These are phyloP conservation scores for Apogon hyalosoma DNA, from an alignment of 2,797 vertebrate species.

Conservation along the genomic window DNA sequence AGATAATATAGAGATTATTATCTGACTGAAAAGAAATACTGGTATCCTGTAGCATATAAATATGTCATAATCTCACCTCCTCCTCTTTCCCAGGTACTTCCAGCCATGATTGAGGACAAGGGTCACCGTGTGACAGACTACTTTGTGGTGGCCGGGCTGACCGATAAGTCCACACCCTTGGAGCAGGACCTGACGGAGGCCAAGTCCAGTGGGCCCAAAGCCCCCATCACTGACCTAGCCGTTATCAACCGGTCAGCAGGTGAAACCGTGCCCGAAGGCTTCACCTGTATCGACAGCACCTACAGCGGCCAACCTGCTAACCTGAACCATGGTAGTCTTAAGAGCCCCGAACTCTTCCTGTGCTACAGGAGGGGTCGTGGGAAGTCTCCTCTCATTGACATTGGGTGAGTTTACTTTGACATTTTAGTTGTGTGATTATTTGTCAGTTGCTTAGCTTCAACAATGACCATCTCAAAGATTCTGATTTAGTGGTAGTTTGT, in stretches of 20 bases:
- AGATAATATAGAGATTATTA: not conserved
- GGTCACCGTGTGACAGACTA: slow-evolving; percentile 97
- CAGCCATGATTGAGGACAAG: slow-evolving; percentile 97
- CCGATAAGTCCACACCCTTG: slow-evolving; percentile 90
- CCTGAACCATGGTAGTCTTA: slow-evolving; percentile 96
- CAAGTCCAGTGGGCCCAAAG: slow-evolving; percentile 92
- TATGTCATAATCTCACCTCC: not conserved
- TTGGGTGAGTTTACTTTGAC: slow-evolving; percentile 88
- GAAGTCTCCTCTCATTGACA: slow-evolving; percentile 93
- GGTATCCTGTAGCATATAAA: not conserved
- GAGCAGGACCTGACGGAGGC: slow-evolving; percentile 95
- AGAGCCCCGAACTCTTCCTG: slow-evolving; percentile 96
- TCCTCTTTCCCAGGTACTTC: slow-evolving; percentile 65
- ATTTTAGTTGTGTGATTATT: not conserved
- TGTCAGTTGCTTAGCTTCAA: not conserved
- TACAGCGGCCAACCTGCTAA: slow-evolving; percentile 94
- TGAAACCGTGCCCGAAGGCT: slow-evolving; percentile 95
- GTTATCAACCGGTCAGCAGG: slow-evolving; percentile 95
- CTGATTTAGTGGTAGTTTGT: too few relatives aligned
- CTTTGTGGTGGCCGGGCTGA: slow-evolving; percentile 97
- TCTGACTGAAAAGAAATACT: not conserved
- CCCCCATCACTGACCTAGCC: slow-evolving; percentile 94
- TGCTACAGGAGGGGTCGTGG: slow-evolving; percentile 93
- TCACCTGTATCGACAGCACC: slow-evolving; percentile 94
- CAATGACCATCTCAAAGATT: not conserved